Percentiles rank a stretch among this genome's conserved stretches.
These are phyloP conservation scores for Zaprionus davidi DNA, from an alignment of 1,140 invertebrate genomes.

Conservation along the genomic window DNA sequence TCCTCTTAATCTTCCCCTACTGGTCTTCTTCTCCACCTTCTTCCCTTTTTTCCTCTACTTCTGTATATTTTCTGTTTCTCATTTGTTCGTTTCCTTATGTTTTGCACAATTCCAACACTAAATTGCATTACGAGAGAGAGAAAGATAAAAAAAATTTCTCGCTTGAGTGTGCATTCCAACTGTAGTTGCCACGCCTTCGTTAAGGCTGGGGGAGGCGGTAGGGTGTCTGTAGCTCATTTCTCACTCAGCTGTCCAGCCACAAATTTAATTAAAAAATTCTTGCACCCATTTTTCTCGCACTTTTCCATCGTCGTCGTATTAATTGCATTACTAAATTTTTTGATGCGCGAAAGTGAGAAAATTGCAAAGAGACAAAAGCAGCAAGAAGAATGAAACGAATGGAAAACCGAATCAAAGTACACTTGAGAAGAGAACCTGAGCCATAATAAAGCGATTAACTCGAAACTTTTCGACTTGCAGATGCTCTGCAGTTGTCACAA, in stretches of 20 bases:
- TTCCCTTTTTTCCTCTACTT: background rate
- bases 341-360: slow-evolving; percentile 80
- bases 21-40: too few species aligned
- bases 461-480: background rate
- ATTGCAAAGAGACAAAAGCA: slow-evolving; percentile 67
- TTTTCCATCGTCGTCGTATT: slow-evolving; percentile 50
- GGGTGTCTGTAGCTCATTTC: slow-evolving; percentile 54
- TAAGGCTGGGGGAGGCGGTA: too few species aligned
- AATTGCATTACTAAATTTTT: slow-evolving; percentile 81
- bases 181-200: slow-evolving; percentile 9
- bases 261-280: slow-evolving; percentile 82
- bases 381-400: slow-evolving; percentile 41
- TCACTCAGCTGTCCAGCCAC: slow-evolving; percentile 77
- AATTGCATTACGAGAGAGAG: slow-evolving; percentile 67
- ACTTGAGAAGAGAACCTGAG: slow-evolving; percentile 34
- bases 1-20: background rate
- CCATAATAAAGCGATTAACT: slow-evolving; percentile 9
- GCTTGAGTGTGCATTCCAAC: slow-evolving; percentile 61
- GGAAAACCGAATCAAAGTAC: slow-evolving; percentile 63
- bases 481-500: background rate
- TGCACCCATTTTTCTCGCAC: slow-evolving; percentile 67
- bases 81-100: slow-evolving; percentile 36
- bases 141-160: slow-evolving; percentile 50
- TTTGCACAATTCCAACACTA: slow-evolving; percentile 58
- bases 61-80: slow-evolving; percentile 17